Evolutionary conservation across 2,888 invertebrate species (phyloP).

Genomic region (Stenodera caucasica): DNA sequence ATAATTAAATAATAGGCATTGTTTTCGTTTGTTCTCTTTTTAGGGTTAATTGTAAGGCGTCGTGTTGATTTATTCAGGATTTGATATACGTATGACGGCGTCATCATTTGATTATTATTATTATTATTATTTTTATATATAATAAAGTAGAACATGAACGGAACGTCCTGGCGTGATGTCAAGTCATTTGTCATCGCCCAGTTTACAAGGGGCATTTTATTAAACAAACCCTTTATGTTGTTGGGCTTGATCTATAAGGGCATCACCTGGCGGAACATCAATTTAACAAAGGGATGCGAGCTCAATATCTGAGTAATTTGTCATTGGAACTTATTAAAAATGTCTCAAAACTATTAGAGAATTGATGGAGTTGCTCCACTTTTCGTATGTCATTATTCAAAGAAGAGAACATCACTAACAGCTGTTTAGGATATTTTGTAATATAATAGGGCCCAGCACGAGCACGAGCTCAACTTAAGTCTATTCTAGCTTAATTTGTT

Average conservation of each 20-base stretch:
- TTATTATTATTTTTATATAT: too few relatives aligned
- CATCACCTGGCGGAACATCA: conserved; percentile 32
- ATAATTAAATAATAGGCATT: conserved; percentile 6
- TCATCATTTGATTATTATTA: too few relatives aligned
- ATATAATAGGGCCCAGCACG: conserved; percentile 22
- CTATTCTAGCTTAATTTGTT: too few relatives aligned
- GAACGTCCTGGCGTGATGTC: conserved; percentile 20
- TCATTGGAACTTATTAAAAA: conserved; percentile 25
- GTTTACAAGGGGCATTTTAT: conserved; percentile 24
- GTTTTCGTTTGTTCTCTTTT: neutral
- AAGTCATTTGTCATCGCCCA: conserved; percentile 24
- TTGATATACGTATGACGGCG: neutral
- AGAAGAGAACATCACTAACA: conserved; percentile 19
- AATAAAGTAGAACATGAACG: neutral
- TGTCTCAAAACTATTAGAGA: too few relatives aligned
- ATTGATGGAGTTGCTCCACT: too few relatives aligned
- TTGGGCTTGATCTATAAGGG: conserved; percentile 12
- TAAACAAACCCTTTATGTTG: conserved; percentile 27
- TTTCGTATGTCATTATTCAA: neutral
- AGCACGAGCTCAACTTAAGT: too few relatives aligned
- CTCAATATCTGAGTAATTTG: conserved; percentile 43
- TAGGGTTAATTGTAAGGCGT: neutral
- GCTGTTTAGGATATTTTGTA: conserved; percentile 21
- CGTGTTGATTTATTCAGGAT: conserved; percentile 3
- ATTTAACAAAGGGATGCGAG: conserved; percentile 36